These are phyloP conservation scores for Atrichornis clamosus DNA, from an alignment of 2,113 vertebrate species.

Conservation along the genomic window DNA sequence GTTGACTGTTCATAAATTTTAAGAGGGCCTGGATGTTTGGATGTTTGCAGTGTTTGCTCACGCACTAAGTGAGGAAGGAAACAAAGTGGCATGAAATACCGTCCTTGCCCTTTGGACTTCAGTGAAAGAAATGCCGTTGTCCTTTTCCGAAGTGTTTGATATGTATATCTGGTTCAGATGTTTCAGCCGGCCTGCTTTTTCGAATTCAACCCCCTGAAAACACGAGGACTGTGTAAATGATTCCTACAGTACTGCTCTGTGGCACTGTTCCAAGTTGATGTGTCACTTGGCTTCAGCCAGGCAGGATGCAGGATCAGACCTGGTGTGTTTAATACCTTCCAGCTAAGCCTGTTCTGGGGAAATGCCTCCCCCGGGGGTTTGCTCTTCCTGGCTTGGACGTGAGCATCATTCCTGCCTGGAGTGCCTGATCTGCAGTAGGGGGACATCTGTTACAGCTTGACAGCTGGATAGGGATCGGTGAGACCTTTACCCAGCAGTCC, in stretches of 20 bases:
- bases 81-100: neutral
- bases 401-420: neutral
- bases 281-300: neutral
- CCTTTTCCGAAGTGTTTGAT: neutral
- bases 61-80: neutral
- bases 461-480: neutral
- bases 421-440: neutral
- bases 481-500: neutral
- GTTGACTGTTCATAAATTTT: neutral
- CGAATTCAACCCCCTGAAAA: neutral
- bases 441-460: neutral
- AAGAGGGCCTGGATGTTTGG: neutral
- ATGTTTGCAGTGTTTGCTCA: neutral
- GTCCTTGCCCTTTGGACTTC: neutral
- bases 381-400: neutral
- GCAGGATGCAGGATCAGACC: neutral
- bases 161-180: fast-evolving
- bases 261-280: neutral
- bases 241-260: neutral
- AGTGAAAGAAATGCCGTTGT: neutral
- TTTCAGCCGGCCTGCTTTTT: neutral
- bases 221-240: neutral
- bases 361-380: neutral
- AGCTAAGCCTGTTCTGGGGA: neutral
- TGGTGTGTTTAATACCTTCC: neutral